Conservation (phyloP, 2,797 vertebrate genomes). For the Phyllotis vaccarum region DNA sequence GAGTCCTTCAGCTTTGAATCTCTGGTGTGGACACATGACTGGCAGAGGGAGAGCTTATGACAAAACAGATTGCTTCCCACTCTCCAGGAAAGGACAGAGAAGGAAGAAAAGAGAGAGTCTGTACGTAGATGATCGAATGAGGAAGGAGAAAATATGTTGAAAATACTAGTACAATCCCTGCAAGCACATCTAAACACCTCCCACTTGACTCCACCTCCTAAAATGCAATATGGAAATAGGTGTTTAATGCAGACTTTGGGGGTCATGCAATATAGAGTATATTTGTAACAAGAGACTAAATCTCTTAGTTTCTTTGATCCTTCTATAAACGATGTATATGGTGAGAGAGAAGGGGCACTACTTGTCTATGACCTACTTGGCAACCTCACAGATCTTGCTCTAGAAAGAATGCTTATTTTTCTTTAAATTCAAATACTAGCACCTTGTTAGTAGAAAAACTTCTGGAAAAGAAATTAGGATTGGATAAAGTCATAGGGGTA, state of each 20-base stretch:
- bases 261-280: not conserved
- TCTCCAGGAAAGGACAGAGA: not conserved
- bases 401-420: not conserved
- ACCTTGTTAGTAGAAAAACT: not conserved
- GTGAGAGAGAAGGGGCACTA: fast-evolving
- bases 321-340: not conserved
- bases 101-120: not conserved
- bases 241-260: not conserved
- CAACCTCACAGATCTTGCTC: not conserved
- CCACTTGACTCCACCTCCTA: not conserved
- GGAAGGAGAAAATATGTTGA: not conserved
- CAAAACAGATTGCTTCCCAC: not conserved
- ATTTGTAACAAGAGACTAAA: not conserved
- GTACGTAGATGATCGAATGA: no score
- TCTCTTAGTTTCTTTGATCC: not conserved
- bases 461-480: not conserved
- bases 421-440: not conserved
- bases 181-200: not conserved
- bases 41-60: fast-evolving
- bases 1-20: not conserved
- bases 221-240: no score
- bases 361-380: not conserved
- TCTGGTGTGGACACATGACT: no score
- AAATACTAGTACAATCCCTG: not conserved
- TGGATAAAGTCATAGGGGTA: not conserved